These are phyloP conservation scores for Actias luna DNA, from an alignment of 2,888 invertebrate species.

Conservation along the genomic window DNA sequence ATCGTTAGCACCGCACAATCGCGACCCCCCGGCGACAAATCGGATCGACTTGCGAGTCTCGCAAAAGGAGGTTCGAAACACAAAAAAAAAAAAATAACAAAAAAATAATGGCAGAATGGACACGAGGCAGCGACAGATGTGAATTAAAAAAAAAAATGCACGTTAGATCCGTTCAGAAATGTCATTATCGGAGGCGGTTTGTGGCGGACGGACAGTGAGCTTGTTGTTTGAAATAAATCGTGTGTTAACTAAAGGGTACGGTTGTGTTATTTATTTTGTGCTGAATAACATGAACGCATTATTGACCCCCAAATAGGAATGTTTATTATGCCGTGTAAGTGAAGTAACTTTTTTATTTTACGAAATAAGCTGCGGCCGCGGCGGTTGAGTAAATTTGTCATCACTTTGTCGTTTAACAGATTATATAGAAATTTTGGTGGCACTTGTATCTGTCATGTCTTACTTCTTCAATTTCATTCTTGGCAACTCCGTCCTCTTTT, in stretches of 20 bases:
- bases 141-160: slow-evolving; percentile 44
- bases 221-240: slow-evolving; percentile 3
- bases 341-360: no score
- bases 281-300: neutral
- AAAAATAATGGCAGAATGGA: slow-evolving; percentile 58
- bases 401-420: no score
- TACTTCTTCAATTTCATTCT: no score
- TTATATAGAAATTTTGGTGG: no score
- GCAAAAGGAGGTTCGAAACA: slow-evolving; percentile 45
- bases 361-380: no score
- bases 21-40: slow-evolving; percentile 72
- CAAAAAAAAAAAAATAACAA: slow-evolving; percentile 38
- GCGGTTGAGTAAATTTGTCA: no score
- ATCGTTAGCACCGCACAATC: slow-evolving; percentile 63
- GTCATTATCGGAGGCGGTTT: slow-evolving; percentile 45
- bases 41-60: slow-evolving; percentile 63
- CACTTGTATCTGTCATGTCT: no score
- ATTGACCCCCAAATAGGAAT: neutral
- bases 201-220: slow-evolving; percentile 3
- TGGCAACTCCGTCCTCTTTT: no score
- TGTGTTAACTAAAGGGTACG: neutral
- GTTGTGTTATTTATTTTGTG: neutral
- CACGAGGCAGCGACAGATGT: slow-evolving; percentile 76
- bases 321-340: no score
- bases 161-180: slow-evolving; percentile 49